Evolutionary conservation across 2,888 invertebrate genomes (phyloP), one percentile per base, ranked within the genome.

Genomic region (Zaprionus bogoriensis): DNA sequence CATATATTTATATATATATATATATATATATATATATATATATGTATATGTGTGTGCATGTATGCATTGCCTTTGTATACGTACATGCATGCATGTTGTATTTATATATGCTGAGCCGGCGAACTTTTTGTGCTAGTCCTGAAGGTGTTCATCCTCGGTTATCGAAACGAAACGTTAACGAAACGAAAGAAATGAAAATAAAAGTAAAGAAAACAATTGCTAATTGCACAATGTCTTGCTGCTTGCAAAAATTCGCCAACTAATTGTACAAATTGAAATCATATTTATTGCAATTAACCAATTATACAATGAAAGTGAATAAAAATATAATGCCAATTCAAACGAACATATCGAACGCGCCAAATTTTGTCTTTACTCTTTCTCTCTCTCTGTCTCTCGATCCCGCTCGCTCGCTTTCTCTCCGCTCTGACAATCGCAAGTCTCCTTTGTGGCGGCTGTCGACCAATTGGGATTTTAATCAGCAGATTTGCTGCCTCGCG

Each of bases 91-190:
- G 60, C 63, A 54, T 74, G 76, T 70, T 61, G 72, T 69, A 54
- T 70, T 59, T 70, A 61, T 61, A 77, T 66, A 82, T 69, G 82
- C 75, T 75, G 85, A 84, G 78, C 79, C 68, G 68, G 77, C 59
- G 78, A 82, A 68, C 46, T 78, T 78, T 74, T 84, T 74, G 78
- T 84, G 78, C 78, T 79, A 79, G 78, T 79, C 78, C 72, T 74
- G 71, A 52, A 52, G 69, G 69, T 71, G 38, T 55, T 80, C 54
- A 80, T 74, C 72, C 72, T 74, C 64, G 52, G 68, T 38, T 50
- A 50, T 27, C 25, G 41, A 36, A 51, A 60, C 65, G 50, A 55
- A 59, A 74, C 60, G 51, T 36, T 36, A 51, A 66, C 59, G 55
- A 50, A 67, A 57, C 52, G 7, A 38, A 38, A 54, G 54, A 61